These are phyloP conservation scores for Scaeva pyrastri DNA, from an alignment of 2,888 invertebrate species.

Conservation along the genomic window DNA sequence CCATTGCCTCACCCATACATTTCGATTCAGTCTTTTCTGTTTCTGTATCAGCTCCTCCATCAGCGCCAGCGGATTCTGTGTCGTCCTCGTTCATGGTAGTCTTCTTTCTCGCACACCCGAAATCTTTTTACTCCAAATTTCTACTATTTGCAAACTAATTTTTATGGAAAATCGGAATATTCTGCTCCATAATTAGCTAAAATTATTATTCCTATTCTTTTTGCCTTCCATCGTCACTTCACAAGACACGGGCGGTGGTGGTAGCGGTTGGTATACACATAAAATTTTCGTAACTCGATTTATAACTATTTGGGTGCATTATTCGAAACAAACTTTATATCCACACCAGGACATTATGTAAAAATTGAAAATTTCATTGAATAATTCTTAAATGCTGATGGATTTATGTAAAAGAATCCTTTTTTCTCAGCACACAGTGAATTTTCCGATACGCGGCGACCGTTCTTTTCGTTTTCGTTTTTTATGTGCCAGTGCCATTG, in stretches of 20 bases:
- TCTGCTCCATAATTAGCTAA: conserved; percentile 65
- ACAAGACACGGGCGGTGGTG: conserved; percentile 24
- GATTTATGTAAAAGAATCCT: conserved; percentile 51
- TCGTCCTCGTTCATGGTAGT: conserved; percentile 64
- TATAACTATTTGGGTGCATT: conserved; percentile 58
- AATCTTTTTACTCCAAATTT: conserved; percentile 45
- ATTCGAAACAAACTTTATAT: conserved; percentile 16
- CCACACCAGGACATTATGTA: conserved; percentile 39
- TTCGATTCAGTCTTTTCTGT: conserved; percentile 53
- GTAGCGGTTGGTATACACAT: conserved; percentile 59
- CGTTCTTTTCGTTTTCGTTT: conserved; percentile 3
- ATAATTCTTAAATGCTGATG: not conserved
- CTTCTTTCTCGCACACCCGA: conserved; percentile 8
- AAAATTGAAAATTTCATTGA: conserved; percentile 56
- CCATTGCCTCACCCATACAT: conserved; percentile 6
- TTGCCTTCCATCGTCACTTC: conserved; percentile 16
- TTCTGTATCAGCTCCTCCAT: conserved; percentile 28
- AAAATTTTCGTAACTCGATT: conserved; percentile 53
- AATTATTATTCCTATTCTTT: conserved; percentile 58
- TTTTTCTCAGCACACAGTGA: conserved; percentile 46
- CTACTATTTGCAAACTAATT: conserved; percentile 39
- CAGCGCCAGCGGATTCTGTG: conserved; percentile 40
- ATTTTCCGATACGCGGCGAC: conserved; percentile 66
- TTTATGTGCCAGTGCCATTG: conserved; percentile 21
- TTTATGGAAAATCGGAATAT: conserved; percentile 16